phyloP scores from a whole-genome alignment of 1,140 invertebrate genomes.

The Brachionus sp. region DNA sequence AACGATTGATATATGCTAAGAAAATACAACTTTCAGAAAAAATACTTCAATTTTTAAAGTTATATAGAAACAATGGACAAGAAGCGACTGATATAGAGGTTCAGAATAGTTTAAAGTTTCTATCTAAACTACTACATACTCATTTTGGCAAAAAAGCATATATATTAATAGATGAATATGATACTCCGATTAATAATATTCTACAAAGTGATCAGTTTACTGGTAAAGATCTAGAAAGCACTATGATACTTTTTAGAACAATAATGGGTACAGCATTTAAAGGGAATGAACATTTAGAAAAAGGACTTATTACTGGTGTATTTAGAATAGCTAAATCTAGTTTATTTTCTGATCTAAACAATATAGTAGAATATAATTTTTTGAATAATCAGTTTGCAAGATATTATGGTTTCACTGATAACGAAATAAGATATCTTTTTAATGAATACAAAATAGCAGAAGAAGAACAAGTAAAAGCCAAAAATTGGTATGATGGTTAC shows the following conservation, averaged over 20 bases:
- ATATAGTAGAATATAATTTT: too few relatives aligned
- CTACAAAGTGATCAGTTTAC: conserved; percentile 19
- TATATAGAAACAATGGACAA: conserved; percentile 17
- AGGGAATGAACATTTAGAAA: too few relatives aligned
- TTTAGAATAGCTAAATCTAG: too few relatives aligned
- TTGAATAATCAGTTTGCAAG: too few relatives aligned
- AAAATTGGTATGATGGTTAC: conserved; percentile 24
- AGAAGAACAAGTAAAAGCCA: neutral
- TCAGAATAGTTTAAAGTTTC: neutral
- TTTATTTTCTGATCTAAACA: too few relatives aligned
- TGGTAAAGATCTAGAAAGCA: conserved; percentile 31
- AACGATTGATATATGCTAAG: conserved; percentile 11
- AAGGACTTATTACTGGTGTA: too few relatives aligned
- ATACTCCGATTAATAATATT: conserved; percentile 40
- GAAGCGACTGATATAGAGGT: neutral
- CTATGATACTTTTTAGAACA: conserved; percentile 38
- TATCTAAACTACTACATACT: neutral
- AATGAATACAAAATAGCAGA: conserved; percentile 4
- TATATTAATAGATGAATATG: too few relatives aligned
- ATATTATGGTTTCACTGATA: conserved; percentile 13
- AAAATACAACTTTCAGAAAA: conserved; percentile 22
- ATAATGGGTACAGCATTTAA: conserved; percentile 30
- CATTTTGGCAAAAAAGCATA: neutral
- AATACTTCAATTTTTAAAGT: neutral
- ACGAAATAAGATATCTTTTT: conserved; percentile 34